These are phyloP conservation scores for Sylvia atricapilla DNA, from an alignment of 2,113 vertebrate species.

Conservation along the genomic window DNA sequence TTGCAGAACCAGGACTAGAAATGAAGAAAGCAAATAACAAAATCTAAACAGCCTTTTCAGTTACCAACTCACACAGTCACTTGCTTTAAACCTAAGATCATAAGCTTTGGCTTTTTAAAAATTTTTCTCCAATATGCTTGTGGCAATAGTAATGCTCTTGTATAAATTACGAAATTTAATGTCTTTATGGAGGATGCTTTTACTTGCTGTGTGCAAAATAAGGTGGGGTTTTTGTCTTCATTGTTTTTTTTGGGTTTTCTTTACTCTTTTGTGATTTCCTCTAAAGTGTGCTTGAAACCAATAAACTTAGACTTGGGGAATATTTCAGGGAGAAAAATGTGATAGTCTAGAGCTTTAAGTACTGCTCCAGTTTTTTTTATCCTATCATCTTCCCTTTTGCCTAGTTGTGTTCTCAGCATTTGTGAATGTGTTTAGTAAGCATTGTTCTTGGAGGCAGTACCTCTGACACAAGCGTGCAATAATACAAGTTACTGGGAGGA, in stretches of 20 bases:
- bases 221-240: accelerated
- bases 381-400: not conserved
- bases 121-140: not conserved
- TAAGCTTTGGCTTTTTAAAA: not conserved
- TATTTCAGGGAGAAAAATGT: not conserved
- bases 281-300: not conserved
- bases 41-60: not conserved
- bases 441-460: not conserved
- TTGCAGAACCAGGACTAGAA: not conserved
- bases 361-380: not conserved
- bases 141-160: not conserved
- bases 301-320: not conserved
- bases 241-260: not conserved
- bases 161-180: not conserved
- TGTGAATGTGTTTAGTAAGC: not conserved
- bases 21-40: not conserved
- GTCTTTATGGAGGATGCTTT: not conserved
- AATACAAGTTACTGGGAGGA: not conserved
- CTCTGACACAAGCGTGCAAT: not conserved
- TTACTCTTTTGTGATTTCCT: not conserved
- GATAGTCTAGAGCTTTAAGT: not conserved
- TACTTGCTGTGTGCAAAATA: not conserved
- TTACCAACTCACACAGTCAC: not conserved
- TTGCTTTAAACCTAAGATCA: not conserved
- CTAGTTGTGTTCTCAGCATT: not conserved